A percentile compares a stretch with the other conserved stretches of the same genome.
phyloP scores from a whole-genome alignment of 92 coral and sea anemone species.

The Meandrina meandrites region DNA sequence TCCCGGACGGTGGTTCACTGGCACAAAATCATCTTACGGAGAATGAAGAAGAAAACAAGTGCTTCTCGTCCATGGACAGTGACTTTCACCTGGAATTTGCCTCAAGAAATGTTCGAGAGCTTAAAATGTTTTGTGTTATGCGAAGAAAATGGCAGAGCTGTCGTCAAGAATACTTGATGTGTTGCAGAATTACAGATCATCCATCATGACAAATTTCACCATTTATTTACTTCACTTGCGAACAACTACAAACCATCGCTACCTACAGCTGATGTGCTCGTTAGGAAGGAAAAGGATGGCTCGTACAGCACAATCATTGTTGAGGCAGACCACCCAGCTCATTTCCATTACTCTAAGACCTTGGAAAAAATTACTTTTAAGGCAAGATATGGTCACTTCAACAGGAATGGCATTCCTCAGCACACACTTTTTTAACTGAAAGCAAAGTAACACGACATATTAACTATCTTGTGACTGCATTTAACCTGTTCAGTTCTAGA shows the following conservation, averaged over 20 bases:
- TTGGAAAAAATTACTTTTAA: slow-evolving; percentile 28
- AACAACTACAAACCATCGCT: slow-evolving; percentile 26
- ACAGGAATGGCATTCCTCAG: slow-evolving; percentile 31
- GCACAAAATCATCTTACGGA: slow-evolving; percentile 36
- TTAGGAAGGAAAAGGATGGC: slow-evolving; percentile 30
- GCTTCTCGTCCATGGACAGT: slow-evolving; percentile 41
- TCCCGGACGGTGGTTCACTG: slow-evolving; percentile 32
- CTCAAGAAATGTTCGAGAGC: slow-evolving; percentile 9
- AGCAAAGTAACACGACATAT: too few relatives aligned
- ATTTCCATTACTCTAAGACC: slow-evolving; percentile 22
- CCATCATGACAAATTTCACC: slow-evolving; percentile 1
- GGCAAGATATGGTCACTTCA: slow-evolving; percentile 35
- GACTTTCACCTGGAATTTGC: slow-evolving; percentile 12
- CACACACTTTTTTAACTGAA: slow-evolving; percentile 18
- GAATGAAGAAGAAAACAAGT: slow-evolving; percentile 33
- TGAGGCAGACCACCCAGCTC: slow-evolving; percentile 29
- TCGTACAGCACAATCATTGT: slow-evolving; percentile 32
- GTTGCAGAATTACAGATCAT: slow-evolving; percentile 14
- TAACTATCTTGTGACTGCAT: slow-evolving; percentile 11
- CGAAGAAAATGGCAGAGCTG: slow-evolving; percentile 16
- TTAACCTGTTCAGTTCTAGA: slow-evolving; percentile 8
- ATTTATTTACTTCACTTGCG: slow-evolving; percentile 11
- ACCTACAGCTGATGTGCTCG: slow-evolving; percentile 29
- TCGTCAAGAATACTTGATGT: slow-evolving; percentile 10
- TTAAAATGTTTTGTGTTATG: slow-evolving; percentile 14